These are phyloP conservation scores for Drosophila obscura DNA, from an alignment of 1,140 invertebrate species.

Conservation along the genomic window DNA sequence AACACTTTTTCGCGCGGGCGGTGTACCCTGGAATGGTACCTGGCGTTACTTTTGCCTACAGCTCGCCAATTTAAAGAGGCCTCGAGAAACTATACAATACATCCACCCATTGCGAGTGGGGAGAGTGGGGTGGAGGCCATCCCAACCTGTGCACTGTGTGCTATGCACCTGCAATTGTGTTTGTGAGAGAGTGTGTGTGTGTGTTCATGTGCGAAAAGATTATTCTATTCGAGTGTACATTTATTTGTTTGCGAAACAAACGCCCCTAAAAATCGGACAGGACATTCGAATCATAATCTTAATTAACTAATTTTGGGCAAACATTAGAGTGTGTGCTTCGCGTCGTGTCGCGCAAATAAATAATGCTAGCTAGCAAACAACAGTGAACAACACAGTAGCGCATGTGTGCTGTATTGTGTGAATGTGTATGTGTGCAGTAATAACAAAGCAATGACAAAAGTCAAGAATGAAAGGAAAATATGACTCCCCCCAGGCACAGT, in stretches of 20 bases:
- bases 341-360: constrained; percentile 61
- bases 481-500: background rate
- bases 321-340: constrained; percentile 52
- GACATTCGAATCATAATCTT: constrained; percentile 47
- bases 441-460: constrained; percentile 67
- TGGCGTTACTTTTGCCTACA: constrained; percentile 49
- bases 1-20: constrained; percentile 70
- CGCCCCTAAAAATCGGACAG: constrained; percentile 50
- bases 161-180: constrained; percentile 10
- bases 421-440: constrained; percentile 31
- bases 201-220: constrained; percentile 34
- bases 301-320: constrained; percentile 69
- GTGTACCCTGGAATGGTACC: constrained; percentile 40
- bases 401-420: background rate
- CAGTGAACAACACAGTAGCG: constrained; percentile 52
- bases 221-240: background rate
- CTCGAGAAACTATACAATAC: constrained; percentile 29
- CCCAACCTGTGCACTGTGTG: constrained; percentile 28
- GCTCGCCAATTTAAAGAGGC: constrained; percentile 37
- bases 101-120: constrained; percentile 4
- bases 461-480: constrained; percentile 75
- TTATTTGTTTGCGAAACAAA: constrained; percentile 27
- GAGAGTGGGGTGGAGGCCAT: constrained; percentile 6
- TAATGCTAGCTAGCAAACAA: constrained; percentile 54
- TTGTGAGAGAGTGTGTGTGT: constrained; percentile 16